Evolutionary conservation across 2,888 invertebrate genomes (phyloP).

Genomic region (Temnothorax rugatulus): DNA sequence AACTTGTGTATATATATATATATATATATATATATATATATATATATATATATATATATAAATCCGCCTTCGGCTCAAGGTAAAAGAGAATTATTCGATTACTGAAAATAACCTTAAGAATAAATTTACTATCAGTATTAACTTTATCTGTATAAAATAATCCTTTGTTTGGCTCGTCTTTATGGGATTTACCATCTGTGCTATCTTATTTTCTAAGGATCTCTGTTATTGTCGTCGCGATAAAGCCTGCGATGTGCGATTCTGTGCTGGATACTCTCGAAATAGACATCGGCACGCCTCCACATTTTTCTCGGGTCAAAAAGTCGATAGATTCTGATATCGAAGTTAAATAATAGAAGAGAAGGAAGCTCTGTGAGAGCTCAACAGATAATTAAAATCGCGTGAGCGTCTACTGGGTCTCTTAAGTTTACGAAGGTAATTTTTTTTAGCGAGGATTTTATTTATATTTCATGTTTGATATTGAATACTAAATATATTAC

Average conservation of each 20-base stretch:
- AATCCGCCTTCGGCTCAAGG: neutral
- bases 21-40: neutral
- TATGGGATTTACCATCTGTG: neutral
- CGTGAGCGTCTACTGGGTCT: slow-evolving; percentile 12
- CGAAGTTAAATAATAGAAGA: slow-evolving; percentile 47
- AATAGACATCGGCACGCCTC: slow-evolving; percentile 29
- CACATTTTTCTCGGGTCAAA: slow-evolving; percentile 21
- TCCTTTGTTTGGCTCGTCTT: slow-evolving; percentile 5
- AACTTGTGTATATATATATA: neutral
- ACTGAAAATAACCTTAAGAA: neutral
- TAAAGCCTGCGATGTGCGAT: slow-evolving; percentile 32
- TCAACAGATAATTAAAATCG: slow-evolving; percentile 45
- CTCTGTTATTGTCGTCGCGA: slow-evolving; percentile 18
- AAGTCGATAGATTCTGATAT: slow-evolving; percentile 37
- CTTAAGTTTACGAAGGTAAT: neutral
- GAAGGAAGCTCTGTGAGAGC: slow-evolving; percentile 17
- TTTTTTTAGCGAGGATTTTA: slow-evolving; percentile 1
- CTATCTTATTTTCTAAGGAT: slow-evolving; percentile 15
- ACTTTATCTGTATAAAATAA: neutral
- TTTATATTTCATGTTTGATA: neutral
- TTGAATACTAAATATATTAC: neutral
- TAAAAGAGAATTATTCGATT: neutral
- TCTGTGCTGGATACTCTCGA: slow-evolving; percentile 25
- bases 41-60: neutral
- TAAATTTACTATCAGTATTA: slow-evolving; percentile 3